Percentiles rank a stretch among this genome's conserved stretches.
Evolutionary conservation across 1,140 invertebrate genomes (phyloP).

Genomic region (Halotydeus destructor): DNA sequence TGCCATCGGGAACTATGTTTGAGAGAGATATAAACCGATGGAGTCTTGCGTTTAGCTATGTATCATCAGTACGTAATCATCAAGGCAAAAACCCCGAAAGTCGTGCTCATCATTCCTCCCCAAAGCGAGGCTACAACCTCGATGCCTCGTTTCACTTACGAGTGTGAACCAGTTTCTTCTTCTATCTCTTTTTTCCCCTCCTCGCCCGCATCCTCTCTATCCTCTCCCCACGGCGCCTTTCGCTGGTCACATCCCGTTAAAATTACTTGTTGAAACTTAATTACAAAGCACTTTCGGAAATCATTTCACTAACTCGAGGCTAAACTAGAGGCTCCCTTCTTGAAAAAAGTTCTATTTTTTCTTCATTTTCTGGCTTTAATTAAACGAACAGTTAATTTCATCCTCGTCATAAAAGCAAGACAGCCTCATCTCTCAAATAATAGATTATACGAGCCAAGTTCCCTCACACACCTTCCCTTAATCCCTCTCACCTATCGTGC

Average conservation of each 20-base stretch:
- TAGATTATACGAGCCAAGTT: not conserved
- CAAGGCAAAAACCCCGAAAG: not conserved
- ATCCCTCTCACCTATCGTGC: not conserved
- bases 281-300: too few relatives aligned
- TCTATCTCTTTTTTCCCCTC: not conserved
- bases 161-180: not conserved
- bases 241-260: too few relatives aligned
- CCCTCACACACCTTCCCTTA: not conserved
- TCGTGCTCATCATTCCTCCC: not conserved
- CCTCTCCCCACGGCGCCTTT: too few relatives aligned
- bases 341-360: too few relatives aligned
- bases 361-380: too few relatives aligned
- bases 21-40: not conserved
- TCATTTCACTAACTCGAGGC: too few relatives aligned
- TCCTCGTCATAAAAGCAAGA: too few relatives aligned
- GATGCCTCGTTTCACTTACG: not conserved
- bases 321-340: too few relatives aligned
- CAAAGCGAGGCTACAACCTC: not conserved
- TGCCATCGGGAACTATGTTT: conserved; percentile 43
- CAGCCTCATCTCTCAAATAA: too few relatives aligned
- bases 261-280: too few relatives aligned
- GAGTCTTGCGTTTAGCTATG: not conserved
- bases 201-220: too few relatives aligned
- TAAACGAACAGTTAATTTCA: too few relatives aligned
- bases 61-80: not conserved